Evolutionary conservation across 23 tunicate species (phyloP), one percentile per base, ranked within the genome.

Genomic region (Oikopleura albicans): DNA sequence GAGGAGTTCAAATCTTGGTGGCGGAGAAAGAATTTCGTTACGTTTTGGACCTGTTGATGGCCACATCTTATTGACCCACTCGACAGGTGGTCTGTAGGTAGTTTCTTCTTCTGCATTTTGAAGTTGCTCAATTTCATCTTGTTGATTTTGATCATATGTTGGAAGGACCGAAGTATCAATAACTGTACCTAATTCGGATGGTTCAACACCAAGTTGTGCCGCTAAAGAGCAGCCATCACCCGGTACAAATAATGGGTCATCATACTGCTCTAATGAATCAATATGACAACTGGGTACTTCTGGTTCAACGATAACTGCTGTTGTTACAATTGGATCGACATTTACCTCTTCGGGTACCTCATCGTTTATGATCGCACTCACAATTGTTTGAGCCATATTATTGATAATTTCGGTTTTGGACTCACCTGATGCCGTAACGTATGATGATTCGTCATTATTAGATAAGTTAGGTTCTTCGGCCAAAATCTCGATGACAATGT

Each of bases 161-260:
- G 27, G 37, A 4, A 71, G 37, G 34, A 12, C 4, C 2, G 79
- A 71, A 71, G 35, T 29, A 29, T 71, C 79, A 29, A 71, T 71
- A 71, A 71, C 79, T 12, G 79, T 71, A 12, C 31, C 79, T 29
- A 71, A 29, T 29, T 71, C 34, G 31, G 4, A 2, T 71, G 79
- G 79, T 86, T 86, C 83, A 84, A 83, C 86, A 39, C 39, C 71
- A 34, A 40, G 0, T 56, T 83, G 84, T 22, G 84, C 0, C 56
- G 0, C 84, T 28, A 83, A 0, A 38, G 84, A 40, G 83, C 56
- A 83, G 39, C n/a, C n/a, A 83, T 0, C 0, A 39, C 57, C 0
- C 0, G 84, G 29, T 39, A 40, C 84, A 37, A 71, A 71, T 2
- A 71, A 37, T 12, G 79, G 79, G 31, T 71, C 79, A 2, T 71